Base-by-base conservation (phyloP, 2,797 vertebrate species). In the Trachops cirrhosus region DNA sequence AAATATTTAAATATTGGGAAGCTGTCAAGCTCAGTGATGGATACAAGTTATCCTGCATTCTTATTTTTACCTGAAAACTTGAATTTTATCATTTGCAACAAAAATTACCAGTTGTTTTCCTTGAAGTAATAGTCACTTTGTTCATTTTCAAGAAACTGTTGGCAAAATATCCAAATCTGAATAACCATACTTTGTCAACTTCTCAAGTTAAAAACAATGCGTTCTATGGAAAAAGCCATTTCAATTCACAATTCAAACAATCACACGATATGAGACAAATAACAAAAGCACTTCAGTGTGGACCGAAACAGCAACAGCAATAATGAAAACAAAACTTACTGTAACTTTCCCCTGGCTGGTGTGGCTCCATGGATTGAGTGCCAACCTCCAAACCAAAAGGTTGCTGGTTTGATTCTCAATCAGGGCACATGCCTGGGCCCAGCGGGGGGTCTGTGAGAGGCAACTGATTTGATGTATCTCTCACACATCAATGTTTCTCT, bases 11-110 rank as follows among this genome's bases (percentile, higher is more conserved):
- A 39, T 52, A 59, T 29, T 34, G 26, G n/a, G 29, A 93, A 73
- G 26, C 32, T 62, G 37, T 41, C 67, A 90, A 48, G 46, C 46
- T 92, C 57, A 88, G 68, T 41, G 48, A 75, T 67, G 9, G 7
- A 85, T 70, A 34, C 29, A 57, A 84, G 32, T 50, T 80, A 78
- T 37, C 48, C n/a, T 74, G 29, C n/a, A 39, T 82, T 74, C 26
- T 84, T 62, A 88, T 94, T 92, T 96, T 86, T 24, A 78, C 57
- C 88, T 34, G 75, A 86, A 94, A 86, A 15, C 46, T 87, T 44
- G 50, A 68, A 85, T 88, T 91, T 83, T 75, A 78, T 62, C 75
- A 89, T 87, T 91, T 77, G 46, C 46, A 48, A 74, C 34, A 79
- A 89, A 89, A 44, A 62, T 39, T 82, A 29, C 54, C 79, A 70